Evolutionary conservation across 2,113 vertebrate species (phyloP), one percentile per base, ranked within the genome.

Genomic region (Vimba vimba): DNA sequence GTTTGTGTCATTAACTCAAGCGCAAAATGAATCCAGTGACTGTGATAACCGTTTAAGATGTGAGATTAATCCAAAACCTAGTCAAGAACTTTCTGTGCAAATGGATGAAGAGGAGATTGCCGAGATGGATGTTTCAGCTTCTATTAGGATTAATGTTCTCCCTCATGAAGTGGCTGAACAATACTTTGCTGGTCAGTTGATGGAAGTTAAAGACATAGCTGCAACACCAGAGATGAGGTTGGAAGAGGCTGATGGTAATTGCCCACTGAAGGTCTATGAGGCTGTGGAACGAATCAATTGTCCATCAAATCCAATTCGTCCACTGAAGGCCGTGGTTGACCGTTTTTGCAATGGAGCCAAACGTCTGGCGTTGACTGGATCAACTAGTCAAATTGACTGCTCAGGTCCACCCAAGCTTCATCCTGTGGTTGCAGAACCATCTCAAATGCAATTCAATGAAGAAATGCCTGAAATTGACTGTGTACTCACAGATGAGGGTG

Each of bases 111-210:
- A 52, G 4, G 11, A 55, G 21, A 9, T 30, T 19, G 78, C 19
- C 2, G 50, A 62, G 39, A n/a, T 6, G 81, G 92, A 94, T 33
- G 50, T 89, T 9, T 59, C 36, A 33, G 88, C 79, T 60, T 90
- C 80, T 21, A 85, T 94, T 64, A 0, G 91, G 86, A 91, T 94
- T 21, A 9, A 91, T 4, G 89, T 94, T 73, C 82, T 94, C 62
- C 8, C 92, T 9, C 91, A 89, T 45, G 89, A 91, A 50, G 84
- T 90, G n/a, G 93, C 94, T 6, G 91, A 79, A 86, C 2, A 71
- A 91, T n/a, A 91, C 80, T 83, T 83, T 68, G 7, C 39, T 36
- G 43, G 33, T 74, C 83, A 88, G 9, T 36, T 90, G 12, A 30
- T 33, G 64, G 8, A 79, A 0, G 74, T 13, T 0, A 39, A 69